Conservation (phyloP, 2,797 vertebrate species). For the Gymnothorax javanicus region DNA sequence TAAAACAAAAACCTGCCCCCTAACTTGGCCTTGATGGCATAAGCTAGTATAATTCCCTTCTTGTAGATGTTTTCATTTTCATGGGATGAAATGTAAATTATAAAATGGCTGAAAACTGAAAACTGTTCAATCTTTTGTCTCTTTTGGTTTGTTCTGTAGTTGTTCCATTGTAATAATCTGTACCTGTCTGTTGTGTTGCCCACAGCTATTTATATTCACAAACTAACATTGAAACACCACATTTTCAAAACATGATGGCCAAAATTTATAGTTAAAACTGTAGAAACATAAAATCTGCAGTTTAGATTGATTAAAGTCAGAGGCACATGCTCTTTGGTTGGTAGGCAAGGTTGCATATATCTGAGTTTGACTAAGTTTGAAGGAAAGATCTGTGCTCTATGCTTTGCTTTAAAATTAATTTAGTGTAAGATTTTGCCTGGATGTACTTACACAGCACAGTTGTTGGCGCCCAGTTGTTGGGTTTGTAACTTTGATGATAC, state of each 20-base stretch:
- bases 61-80: neutral
- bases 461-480: neutral
- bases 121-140: neutral
- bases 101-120: neutral
- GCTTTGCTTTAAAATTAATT: neutral
- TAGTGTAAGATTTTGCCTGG: neutral
- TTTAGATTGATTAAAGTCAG: neutral
- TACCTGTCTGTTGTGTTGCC: constrained; percentile 52
- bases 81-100: constrained; percentile 14
- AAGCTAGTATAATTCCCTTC: neutral
- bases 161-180: constrained; percentile 36
- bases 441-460: neutral
- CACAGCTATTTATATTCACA: no score
- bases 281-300: constrained; percentile 14
- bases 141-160: neutral
- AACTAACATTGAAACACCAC: neutral
- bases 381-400: neutral
- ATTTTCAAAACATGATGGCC: neutral
- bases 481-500: constrained; percentile 12
- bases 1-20: neutral
- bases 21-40: neutral
- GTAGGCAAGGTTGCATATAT: neutral
- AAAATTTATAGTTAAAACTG: constrained; percentile 25
- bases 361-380: neutral
- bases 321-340: neutral